Percentiles rank a stretch among this genome's conserved stretches.
Evolutionary conservation across 2,888 invertebrate genomes (phyloP).

Genomic region (Lymantria monacha): DNA sequence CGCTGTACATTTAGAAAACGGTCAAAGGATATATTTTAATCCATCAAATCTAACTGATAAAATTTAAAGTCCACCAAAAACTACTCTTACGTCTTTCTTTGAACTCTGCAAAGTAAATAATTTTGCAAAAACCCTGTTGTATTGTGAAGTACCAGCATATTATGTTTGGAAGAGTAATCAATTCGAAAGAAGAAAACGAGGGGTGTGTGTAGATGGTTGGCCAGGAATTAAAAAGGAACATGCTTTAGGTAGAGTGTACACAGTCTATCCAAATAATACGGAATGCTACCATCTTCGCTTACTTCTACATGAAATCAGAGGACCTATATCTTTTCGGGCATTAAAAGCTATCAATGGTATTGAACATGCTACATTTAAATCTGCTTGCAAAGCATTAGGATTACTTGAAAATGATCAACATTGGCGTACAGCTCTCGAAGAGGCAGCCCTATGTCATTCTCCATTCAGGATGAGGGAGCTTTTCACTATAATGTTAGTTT

Average conservation of each 20-base stretch:
- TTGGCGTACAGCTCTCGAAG: not conserved
- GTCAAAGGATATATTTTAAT: too few relatives aligned
- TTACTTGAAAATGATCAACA: not conserved
- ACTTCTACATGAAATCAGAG: conserved; percentile 1
- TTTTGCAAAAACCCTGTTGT: conserved; percentile 2
- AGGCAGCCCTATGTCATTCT: not conserved
- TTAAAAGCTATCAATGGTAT: not conserved
- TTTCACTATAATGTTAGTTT: not conserved
- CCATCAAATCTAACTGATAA: not conserved
- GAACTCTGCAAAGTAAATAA: not conserved
- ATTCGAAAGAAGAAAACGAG: conserved; percentile 1
- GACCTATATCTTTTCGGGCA: not conserved
- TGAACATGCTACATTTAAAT: too few relatives aligned
- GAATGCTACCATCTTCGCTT: conserved; percentile 3
- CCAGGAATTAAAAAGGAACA: conserved; percentile 11
- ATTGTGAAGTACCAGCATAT: conserved; percentile 3
- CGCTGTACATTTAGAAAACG: conserved; percentile 1
- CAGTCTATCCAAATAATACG: too few relatives aligned
- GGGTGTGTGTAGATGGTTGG: not conserved
- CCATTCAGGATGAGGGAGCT: not conserved
- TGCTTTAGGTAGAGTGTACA: conserved; percentile 10
- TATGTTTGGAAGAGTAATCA: not conserved
- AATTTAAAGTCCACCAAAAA: not conserved
- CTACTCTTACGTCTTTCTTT: not conserved
- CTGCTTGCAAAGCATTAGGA: not conserved